Percentiles rank a stretch among this genome's conserved stretches.
Evolutionary conservation across 2,797 vertebrate species (phyloP).

Genomic region (Enteromius trimaculatus): DNA sequence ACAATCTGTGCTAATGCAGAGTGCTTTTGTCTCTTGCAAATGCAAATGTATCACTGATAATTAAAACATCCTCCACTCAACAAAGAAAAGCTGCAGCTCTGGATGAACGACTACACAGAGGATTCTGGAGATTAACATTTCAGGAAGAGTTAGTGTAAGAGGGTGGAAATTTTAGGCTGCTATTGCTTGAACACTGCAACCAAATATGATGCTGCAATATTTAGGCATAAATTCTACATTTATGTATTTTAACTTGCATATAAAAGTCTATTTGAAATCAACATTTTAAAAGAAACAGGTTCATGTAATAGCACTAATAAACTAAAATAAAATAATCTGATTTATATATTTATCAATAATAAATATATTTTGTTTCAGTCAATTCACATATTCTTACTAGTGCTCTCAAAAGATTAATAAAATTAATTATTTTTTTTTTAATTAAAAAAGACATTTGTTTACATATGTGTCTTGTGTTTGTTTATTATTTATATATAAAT

Average conservation of each 20-base stretch:
- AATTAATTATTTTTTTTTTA: too few species aligned
- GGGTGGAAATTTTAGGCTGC: constrained; percentile 9
- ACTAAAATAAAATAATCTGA: not conserved
- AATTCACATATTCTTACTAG: not conserved
- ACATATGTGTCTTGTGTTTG: too few species aligned
- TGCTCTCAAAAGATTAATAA: too few species aligned
- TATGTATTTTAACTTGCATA: not conserved
- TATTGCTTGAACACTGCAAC: not conserved
- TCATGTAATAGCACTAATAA: not conserved
- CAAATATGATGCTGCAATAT: not conserved
- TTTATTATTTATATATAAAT: too few species aligned
- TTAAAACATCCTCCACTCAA: constrained; percentile 43
- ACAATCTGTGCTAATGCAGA: constrained; percentile 42
- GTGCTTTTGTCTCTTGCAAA: constrained; percentile 45
- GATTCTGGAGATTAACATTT: constrained; percentile 28
- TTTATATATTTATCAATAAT: not conserved
- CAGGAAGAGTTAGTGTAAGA: constrained; percentile 13
- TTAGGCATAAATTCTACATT: not conserved
- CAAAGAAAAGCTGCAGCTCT: constrained; percentile 21
- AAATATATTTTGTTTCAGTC: not conserved
- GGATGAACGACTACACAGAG: constrained; percentile 15
- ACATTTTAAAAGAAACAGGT: not conserved
- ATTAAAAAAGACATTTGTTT: too few species aligned
- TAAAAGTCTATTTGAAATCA: not conserved
- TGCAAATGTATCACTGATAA: constrained; percentile 50